Evolutionary conservation across 2,113 vertebrate species (phyloP).

Genomic region (Dromaius novaehollandiae): DNA sequence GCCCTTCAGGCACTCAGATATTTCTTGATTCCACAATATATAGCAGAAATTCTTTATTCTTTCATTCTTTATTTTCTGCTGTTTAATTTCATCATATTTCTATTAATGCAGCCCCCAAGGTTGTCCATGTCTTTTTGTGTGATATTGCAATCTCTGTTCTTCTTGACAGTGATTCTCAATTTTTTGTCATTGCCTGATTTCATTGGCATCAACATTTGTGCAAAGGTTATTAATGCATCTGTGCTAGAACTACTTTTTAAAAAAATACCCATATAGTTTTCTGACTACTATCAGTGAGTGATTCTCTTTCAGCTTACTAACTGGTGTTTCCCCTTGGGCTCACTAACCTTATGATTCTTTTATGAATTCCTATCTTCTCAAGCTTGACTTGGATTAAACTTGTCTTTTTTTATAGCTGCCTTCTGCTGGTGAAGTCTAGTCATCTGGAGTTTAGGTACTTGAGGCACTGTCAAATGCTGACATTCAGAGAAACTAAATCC

Average conservation of each 20-base stretch:
- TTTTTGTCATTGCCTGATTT: background rate
- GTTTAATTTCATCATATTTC: background rate
- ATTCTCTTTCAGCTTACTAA: background rate
- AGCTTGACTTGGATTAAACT: background rate
- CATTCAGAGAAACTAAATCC: slow-evolving; percentile 48
- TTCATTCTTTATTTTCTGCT: background rate
- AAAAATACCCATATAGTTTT: background rate
- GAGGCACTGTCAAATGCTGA: slow-evolving; percentile 36
- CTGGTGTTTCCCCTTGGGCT: background rate
- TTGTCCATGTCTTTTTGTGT: background rate
- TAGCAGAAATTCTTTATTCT: background rate
- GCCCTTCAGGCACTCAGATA: background rate
- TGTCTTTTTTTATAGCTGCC: background rate
- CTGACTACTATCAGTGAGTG: background rate
- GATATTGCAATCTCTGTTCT: background rate
- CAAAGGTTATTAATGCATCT: background rate
- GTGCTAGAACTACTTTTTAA: background rate
- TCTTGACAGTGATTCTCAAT: background rate
- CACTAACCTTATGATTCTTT: background rate
- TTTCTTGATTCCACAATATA: background rate
- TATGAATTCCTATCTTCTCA: background rate
- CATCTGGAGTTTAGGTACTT: background rate
- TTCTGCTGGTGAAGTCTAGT: background rate
- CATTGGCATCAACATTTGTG: background rate
- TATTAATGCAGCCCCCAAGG: background rate